Evolutionary conservation across 2,113 vertebrate species (phyloP), one percentile per base, ranked within the genome.

Genomic region (Zapus hudsonius): DNA sequence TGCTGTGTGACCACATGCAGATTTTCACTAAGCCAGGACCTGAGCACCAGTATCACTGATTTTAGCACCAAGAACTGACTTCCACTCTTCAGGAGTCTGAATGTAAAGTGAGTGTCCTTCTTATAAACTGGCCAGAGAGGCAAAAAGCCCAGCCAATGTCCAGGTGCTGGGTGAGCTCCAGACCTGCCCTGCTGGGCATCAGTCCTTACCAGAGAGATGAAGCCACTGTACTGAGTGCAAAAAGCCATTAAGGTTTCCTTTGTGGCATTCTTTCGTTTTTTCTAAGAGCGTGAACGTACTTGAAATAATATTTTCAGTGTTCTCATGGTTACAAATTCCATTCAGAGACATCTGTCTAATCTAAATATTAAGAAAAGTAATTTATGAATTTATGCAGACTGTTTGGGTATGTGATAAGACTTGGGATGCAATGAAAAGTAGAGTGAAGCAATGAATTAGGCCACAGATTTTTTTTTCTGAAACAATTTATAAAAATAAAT

Each of bases 111-210:
- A n/a, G n/a, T n/a, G n/a, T n/a, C n/a, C n/a, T n/a, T n/a, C n/a
- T n/a, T n/a, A n/a, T n/a, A n/a, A n/a, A n/a, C n/a, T n/a, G n/a
- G n/a, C n/a, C n/a, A n/a, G n/a, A 15, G 36, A 20, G 31, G 42
- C 22, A 17, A 36, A 40, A n/a, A 47, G n/a, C 15, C 31, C 20
- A 31, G 19, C 7, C 25, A 11, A 2, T 5, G 2, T 4, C 11
- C 36, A 36, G 13, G 23, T 7, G 4, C 19, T 0, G 0, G 1
- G 17, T 16, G 0, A 20, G 13, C 19, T 16, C 33, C 7, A 22
- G 9, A 4, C 2, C 0, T 4, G 1, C n/a, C 7, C 36, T 20
- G 11, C 0, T 3, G 25, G 22, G 8, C 25, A 55, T 76, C 4
- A 0, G 9, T 27, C 7, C 27, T 31, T 36, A 67, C 5, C 4